These are phyloP conservation scores for Diplogasteroides magnus DNA, from an alignment of 1,140 invertebrate genomes.

Conservation along the genomic window DNA sequence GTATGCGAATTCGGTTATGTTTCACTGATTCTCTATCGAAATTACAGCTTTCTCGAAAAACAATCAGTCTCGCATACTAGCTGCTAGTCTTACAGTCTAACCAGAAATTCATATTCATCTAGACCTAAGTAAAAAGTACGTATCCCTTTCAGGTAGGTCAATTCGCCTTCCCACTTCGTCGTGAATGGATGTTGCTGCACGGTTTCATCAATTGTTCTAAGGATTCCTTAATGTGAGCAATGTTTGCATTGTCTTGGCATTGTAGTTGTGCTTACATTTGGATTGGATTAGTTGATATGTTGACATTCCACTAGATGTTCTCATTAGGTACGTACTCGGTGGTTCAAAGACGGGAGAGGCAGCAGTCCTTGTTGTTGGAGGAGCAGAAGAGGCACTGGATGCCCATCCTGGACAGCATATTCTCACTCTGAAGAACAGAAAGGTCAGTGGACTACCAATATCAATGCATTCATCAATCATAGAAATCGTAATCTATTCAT, in stretches of 20 bases:
- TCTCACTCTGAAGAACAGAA: slow-evolving; percentile 11
- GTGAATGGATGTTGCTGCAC: too few species aligned
- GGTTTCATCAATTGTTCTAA: too few species aligned
- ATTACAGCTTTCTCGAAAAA: slow-evolving; percentile 4
- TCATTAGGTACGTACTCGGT: not conserved
- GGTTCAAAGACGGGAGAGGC: slow-evolving; percentile 2
- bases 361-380: slow-evolving; percentile 6
- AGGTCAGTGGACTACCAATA: too few species aligned
- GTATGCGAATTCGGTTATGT: too few species aligned
- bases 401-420: slow-evolving; percentile 7
- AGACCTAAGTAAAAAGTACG: not conserved
- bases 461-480: too few species aligned
- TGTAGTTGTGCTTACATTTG: too few species aligned
- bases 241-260: too few species aligned
- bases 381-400: slow-evolving; percentile 13
- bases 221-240: too few species aligned
- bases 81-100: slow-evolving; percentile 11
- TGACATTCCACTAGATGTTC: too few species aligned
- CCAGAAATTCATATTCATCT: not conserved
- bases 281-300: too few species aligned
- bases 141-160: not conserved
- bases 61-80: too few species aligned
- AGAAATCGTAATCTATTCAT: too few species aligned
- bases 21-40: slow-evolving; percentile 6
- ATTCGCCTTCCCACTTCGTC: not conserved